Percentiles rank a stretch among this genome's conserved stretches.
These are phyloP conservation scores for Chelonia mydas DNA, from an alignment of 2,797 vertebrate genomes.

Conservation along the genomic window DNA sequence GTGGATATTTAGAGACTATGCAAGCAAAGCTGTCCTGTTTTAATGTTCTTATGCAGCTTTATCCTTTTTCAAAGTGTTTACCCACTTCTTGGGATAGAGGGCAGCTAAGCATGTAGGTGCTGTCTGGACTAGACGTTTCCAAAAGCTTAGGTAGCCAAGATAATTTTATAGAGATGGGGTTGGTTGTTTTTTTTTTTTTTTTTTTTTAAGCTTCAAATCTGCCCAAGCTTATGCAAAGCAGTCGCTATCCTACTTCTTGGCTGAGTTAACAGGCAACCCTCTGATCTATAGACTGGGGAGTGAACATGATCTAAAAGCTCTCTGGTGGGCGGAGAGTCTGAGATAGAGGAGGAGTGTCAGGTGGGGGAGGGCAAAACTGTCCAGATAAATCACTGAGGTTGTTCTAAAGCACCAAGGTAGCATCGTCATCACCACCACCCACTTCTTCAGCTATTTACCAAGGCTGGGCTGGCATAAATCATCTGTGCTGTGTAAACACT, in stretches of 20 bases:
- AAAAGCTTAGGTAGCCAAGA: background rate
- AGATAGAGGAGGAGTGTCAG: background rate
- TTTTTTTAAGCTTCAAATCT: background rate
- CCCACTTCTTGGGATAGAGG: background rate
- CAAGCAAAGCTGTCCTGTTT: background rate
- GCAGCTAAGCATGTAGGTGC: background rate
- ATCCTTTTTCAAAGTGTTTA: background rate
- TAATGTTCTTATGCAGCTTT: background rate
- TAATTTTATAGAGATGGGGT: background rate
- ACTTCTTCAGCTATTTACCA: fast-evolving
- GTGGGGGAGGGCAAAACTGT: background rate
- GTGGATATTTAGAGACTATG: fast-evolving
- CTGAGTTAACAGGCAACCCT: background rate
- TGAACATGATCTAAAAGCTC: background rate
- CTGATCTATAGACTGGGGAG: background rate
- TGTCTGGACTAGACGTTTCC: background rate
- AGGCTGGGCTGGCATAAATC: background rate
- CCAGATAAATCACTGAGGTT: background rate
- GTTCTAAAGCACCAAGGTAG: background rate
- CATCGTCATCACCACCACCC: background rate
- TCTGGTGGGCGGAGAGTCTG: background rate
- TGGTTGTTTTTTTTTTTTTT: too few relatives aligned
- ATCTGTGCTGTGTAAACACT: background rate
- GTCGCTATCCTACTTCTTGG: fast-evolving
- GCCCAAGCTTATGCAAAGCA: background rate